Percentiles rank a stretch among this genome's conserved stretches.
Conservation (phyloP, 2,888 invertebrate species). For the Agrochola macilenta region DNA sequence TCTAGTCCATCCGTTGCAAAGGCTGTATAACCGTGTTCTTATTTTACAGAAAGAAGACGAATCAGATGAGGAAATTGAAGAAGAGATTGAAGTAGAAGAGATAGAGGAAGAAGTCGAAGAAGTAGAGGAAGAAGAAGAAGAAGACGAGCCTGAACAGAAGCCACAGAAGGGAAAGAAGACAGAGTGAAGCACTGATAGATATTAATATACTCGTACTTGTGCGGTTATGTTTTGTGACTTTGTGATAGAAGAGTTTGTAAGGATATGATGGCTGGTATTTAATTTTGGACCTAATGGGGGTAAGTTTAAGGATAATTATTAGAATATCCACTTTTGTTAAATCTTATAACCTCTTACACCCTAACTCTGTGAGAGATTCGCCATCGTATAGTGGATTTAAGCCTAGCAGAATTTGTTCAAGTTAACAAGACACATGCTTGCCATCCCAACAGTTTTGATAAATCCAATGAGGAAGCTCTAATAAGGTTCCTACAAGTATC, state of each 20-base stretch:
- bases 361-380: neutral
- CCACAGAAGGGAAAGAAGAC: conserved; percentile 58
- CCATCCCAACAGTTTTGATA: neutral
- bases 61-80: conserved; percentile 85
- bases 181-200: conserved; percentile 72
- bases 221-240: conserved; percentile 30
- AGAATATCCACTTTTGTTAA: neutral
- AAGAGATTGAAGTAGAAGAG: conserved; percentile 85
- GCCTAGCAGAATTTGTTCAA: too few relatives aligned
- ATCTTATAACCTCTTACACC: neutral
- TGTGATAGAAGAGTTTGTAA: neutral
- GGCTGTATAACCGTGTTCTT: neutral
- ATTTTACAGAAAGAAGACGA: conserved; percentile 81
- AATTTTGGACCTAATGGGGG: neutral
- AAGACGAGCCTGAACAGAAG: conserved; percentile 46
- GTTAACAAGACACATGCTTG: too few relatives aligned
- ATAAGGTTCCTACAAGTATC: neutral
- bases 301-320: neutral
- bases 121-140: conserved; percentile 76
- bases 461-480: neutral
- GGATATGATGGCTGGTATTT: neutral
- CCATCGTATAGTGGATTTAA: too few relatives aligned
- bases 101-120: conserved; percentile 84
- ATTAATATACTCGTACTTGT: conserved; percentile 34
- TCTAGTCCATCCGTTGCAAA: neutral